Conservation (phyloP, 2,797 vertebrate genomes). For the Pygocentrus nattereri region DNA sequence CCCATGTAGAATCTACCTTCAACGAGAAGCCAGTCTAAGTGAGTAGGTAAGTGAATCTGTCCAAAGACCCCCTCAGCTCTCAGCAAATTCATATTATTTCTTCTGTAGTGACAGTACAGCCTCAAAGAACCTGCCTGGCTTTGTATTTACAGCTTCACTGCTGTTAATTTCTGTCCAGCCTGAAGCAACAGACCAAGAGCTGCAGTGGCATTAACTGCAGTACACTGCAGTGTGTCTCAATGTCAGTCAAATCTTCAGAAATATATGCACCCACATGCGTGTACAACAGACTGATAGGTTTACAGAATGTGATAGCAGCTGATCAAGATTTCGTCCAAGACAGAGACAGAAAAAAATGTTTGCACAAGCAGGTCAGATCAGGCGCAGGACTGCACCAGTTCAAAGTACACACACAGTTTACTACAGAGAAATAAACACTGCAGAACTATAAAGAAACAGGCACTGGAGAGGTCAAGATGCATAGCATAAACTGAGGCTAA, state of each 20-base stretch:
- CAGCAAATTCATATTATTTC: not conserved
- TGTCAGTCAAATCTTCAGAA: slow-evolving; percentile 29
- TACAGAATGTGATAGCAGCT: not conserved
- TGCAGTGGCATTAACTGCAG: slow-evolving; percentile 1
- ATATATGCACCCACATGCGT: slow-evolving; percentile 35
- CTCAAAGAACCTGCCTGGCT: not conserved
- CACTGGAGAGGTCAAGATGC: not conserved
- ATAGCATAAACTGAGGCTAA: not conserved
- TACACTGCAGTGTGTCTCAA: slow-evolving; percentile 24
- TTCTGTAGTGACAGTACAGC: not conserved
- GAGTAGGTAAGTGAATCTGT: too few species aligned
- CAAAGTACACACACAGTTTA: slow-evolving; percentile 22
- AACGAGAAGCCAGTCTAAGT: too few species aligned
- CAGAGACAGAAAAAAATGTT: slow-evolving; percentile 22
- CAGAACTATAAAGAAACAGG: slow-evolving; percentile 1
- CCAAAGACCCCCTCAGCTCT: too few species aligned
- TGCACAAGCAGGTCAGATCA: slow-evolving; percentile 36
- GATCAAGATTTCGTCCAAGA: slow-evolving; percentile 15
- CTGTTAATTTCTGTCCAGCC: not conserved
- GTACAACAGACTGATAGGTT: not conserved
- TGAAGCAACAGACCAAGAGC: not conserved
- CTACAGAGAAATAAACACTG: slow-evolving; percentile 9
- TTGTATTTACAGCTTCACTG: not conserved
- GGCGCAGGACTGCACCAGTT: slow-evolving; percentile 3
- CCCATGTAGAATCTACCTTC: too few species aligned